Percentiles rank a stretch among this genome's conserved stretches.
Conservation (phyloP, 2,888 invertebrate species). For the Drosophila picticornis region DNA sequence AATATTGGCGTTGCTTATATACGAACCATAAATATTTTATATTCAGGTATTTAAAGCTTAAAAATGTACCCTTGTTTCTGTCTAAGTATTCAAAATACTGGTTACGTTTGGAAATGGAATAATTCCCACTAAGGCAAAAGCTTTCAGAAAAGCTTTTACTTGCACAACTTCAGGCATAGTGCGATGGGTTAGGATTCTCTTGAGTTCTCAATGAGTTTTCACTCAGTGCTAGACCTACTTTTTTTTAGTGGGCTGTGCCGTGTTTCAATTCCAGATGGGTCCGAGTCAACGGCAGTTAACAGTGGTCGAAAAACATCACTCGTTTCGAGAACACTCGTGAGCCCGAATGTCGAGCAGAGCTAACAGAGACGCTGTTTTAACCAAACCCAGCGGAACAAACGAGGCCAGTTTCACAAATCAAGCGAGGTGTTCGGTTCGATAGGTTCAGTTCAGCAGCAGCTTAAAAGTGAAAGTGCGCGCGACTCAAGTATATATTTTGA, state of each 20-base stretch:
- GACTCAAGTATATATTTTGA: slow-evolving; percentile 48
- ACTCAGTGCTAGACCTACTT: slow-evolving; percentile 51
- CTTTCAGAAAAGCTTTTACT: slow-evolving; percentile 28
- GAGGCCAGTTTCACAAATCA: slow-evolving; percentile 81
- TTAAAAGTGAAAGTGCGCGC: slow-evolving; percentile 75
- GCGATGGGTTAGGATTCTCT: slow-evolving; percentile 21
- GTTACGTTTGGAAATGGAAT: background rate
- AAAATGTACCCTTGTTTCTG: slow-evolving; percentile 9
- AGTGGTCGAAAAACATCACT: slow-evolving; percentile 53
- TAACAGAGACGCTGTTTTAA: slow-evolving; percentile 61
- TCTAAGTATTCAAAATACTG: slow-evolving; percentile 31
- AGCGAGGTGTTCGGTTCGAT: slow-evolving; percentile 80
- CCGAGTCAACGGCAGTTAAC: slow-evolving; percentile 56
- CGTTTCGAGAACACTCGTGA: slow-evolving; percentile 36
- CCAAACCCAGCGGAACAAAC: slow-evolving; percentile 63
- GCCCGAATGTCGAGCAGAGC: slow-evolving; percentile 43
- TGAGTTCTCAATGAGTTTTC: slow-evolving; percentile 18
- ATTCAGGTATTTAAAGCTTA: slow-evolving; percentile 64
- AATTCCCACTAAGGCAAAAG: slow-evolving; percentile 22
- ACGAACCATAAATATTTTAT: slow-evolving; percentile 12
- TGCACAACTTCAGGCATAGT: slow-evolving; percentile 23
- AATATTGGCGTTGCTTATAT: slow-evolving; percentile 53
- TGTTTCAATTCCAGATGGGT: slow-evolving; percentile 41
- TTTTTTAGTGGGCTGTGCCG: slow-evolving; percentile 9
- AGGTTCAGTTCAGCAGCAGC: slow-evolving; percentile 64